Evolutionary conservation across 2,113 vertebrate genomes (phyloP), one percentile per base, ranked within the genome.

Genomic region (Tragulus kanchil): DNA sequence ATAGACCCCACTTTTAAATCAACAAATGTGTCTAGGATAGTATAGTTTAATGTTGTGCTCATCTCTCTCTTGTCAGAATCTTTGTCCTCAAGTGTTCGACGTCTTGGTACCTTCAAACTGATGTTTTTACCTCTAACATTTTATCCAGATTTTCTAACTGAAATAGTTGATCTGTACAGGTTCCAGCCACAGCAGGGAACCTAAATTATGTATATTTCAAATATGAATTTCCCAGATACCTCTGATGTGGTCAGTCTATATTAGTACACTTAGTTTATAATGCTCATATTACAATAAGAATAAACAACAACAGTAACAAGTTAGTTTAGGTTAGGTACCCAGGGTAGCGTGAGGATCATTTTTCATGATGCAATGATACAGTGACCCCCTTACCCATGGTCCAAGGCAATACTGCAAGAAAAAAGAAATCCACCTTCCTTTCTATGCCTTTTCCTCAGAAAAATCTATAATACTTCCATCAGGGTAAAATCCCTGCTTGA

Each of bases 41-140:
- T 26, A n/a, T 54, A 77, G 17, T 10, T 61, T 87, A 84, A 85
- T 13, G 8, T 13, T 14, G 8, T 54, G 13, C 9, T 77, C 58
- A 50, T 52, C 16, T 67, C 10, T 86, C 4, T 28, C 12, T 62
- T n/a, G 11, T 62, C 91, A 93, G 16, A 73, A 16, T 77, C 61
- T 90, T 91, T 77, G 45, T 93, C 54, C 31, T 90, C 65, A 54
- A 77, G 21, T 15, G 19, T 45, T 87, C 78, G 50, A 10, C 42
- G 36, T 21, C 21, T 77, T 58, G 42, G n/a, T 50, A 75, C 3
- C 45, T 64, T 83, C 7, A 36, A 61, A 82, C 1, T 56, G 36
- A 88, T 84, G 9, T 64, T 71, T 95, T 92, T 58, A 62, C 87
- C 79, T 85, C 56, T 79, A 62, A 83, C 64, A 64, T 78, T 36